Percentiles rank a stretch among this genome's conserved stretches.
phyloP scores from a whole-genome alignment of 2,888 invertebrate species.

The Noctua comes region DNA sequence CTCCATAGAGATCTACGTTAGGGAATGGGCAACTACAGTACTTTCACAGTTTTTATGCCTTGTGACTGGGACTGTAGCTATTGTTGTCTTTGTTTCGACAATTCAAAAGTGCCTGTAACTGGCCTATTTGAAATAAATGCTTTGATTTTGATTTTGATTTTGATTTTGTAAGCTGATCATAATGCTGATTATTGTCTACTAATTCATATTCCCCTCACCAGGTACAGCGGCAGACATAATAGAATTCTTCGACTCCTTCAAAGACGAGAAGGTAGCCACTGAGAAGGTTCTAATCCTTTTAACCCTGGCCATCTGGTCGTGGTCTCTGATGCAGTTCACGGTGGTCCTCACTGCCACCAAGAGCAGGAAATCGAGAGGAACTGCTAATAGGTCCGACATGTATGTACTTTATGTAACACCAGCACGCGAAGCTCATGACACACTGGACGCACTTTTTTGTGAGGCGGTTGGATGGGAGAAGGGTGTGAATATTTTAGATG shows the following conservation, averaged over 20 bases:
- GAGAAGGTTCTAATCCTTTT: conserved; percentile 95
- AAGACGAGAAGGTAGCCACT: conserved; percentile 95
- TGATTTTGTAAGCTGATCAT: no score
- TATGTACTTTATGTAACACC: conserved; percentile 78
- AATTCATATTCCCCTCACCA: conserved; percentile 61
- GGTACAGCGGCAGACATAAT: conserved; percentile 99
- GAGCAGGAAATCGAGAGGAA: conserved; percentile 93
- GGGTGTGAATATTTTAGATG: not conserved
- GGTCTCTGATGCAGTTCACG: conserved; percentile 98
- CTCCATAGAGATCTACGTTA: no score
- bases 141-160: no score
- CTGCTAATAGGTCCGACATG: conserved; percentile 90
- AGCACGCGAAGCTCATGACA: conserved; percentile 61
- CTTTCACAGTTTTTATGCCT: no score
- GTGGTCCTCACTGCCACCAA: conserved; percentile 97
- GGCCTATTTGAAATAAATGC: no score
- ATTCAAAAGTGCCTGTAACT: no score
- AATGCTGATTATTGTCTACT: not conserved
- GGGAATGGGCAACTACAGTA: no score
- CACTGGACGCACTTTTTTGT: conserved; percentile 46
- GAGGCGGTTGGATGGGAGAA: conserved; percentile 13
- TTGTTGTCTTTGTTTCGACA: no score
- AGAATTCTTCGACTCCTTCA: conserved; percentile 99
- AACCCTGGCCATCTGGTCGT: conserved; percentile 97
- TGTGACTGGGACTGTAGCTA: no score